Evolutionary conservation across 2,888 invertebrate genomes (phyloP).

Genomic region (Hydropsyche betteni): DNA sequence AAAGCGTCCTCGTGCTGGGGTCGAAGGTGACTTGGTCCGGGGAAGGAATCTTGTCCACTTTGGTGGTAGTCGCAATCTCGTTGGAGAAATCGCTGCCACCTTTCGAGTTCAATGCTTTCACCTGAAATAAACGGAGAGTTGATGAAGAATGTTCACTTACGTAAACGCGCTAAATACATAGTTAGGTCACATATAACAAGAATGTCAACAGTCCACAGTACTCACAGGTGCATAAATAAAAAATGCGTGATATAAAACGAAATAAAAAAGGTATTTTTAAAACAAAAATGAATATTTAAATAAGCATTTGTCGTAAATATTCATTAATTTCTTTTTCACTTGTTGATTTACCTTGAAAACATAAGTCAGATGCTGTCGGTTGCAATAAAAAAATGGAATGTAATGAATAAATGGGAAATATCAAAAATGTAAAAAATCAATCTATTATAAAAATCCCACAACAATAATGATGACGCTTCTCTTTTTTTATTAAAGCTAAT

Average conservation of each 20-base stretch:
- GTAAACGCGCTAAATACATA: not conserved
- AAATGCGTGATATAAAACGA: slow-evolving; percentile 53
- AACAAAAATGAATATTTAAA: slow-evolving; percentile 48
- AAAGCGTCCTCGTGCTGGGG: slow-evolving; percentile 76
- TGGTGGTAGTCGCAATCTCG: slow-evolving; percentile 82
- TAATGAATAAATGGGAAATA: slow-evolving; percentile 52
- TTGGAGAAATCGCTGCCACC: slow-evolving; percentile 89
- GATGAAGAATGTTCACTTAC: slow-evolving; percentile 15
- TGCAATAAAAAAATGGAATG: slow-evolving; percentile 62
- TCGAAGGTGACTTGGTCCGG: slow-evolving; percentile 86
- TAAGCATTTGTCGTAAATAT: slow-evolving; percentile 52
- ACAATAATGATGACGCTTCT: slow-evolving; percentile 8
- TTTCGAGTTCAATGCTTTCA: slow-evolving; percentile 87
- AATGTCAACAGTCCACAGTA: slow-evolving; percentile 21
- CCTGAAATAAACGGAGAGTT: slow-evolving; percentile 59
- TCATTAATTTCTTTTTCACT: slow-evolving; percentile 47
- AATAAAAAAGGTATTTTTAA: slow-evolving; percentile 50
- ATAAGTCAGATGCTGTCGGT: slow-evolving; percentile 66
- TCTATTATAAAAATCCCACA: slow-evolving; percentile 26
- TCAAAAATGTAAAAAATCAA: slow-evolving; percentile 43
- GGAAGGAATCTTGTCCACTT: slow-evolving; percentile 83
- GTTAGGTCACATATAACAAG: not conserved
- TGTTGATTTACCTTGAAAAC: slow-evolving; percentile 62
- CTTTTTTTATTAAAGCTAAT: not conserved
- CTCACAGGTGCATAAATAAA: slow-evolving; percentile 51